These are phyloP conservation scores for Trichomalopsis sarcophagae DNA, from an alignment of 1,140 invertebrate genomes.

Conservation along the genomic window DNA sequence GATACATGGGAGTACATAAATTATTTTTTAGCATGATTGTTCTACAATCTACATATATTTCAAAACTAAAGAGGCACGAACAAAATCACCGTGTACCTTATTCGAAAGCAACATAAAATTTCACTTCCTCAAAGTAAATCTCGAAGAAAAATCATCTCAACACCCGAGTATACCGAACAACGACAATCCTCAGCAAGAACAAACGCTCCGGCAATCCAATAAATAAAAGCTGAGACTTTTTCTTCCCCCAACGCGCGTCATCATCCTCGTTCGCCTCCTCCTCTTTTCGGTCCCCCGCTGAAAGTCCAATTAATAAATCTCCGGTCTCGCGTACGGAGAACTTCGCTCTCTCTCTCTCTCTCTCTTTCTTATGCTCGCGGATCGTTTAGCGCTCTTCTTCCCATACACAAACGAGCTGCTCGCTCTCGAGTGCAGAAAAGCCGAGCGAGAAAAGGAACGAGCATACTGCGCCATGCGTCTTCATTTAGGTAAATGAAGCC, in stretches of 20 bases:
- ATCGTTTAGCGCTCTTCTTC: constrained; percentile 18
- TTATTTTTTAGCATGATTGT: too few species aligned
- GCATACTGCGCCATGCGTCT: constrained; percentile 1
- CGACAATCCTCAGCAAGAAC: too few species aligned
- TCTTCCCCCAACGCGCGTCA: not conserved
- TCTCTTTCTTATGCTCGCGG: not conserved
- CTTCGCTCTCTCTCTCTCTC: not conserved
- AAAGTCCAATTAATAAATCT: constrained; percentile 40
- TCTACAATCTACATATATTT: too few species aligned
- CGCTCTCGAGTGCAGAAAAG: not conserved
- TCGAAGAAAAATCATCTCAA: too few species aligned
- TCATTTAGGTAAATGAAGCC: constrained; percentile 40
- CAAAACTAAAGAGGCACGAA: too few species aligned
- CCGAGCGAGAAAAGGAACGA: not conserved
- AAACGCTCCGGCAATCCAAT: not conserved
- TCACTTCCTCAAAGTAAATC: too few species aligned
- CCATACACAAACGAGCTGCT: not conserved
- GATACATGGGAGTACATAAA: not conserved
- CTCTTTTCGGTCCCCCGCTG: not conserved
- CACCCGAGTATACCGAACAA: too few species aligned
- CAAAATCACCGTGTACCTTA: too few species aligned
- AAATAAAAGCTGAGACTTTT: not conserved
- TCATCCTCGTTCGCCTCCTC: constrained; percentile 5
- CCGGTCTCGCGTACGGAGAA: not conserved
- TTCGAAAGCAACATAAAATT: too few species aligned